phyloP scores from a whole-genome alignment of 2,797 vertebrate species.

The Syngnathus rostellatus region DNA sequence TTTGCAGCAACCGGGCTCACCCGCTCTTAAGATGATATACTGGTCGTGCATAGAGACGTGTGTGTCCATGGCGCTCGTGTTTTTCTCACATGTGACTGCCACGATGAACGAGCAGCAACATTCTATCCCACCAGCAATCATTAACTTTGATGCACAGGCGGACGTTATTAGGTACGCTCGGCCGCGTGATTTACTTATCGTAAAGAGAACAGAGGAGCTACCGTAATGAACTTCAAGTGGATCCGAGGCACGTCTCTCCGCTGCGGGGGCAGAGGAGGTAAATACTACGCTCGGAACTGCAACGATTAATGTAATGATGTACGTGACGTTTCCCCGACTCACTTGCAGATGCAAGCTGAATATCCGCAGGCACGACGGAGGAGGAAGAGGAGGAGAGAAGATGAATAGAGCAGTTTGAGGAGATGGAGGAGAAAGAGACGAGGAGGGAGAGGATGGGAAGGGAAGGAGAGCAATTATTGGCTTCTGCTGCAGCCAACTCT shows the following conservation, averaged over 20 bases:
- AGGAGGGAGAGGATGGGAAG: slow-evolving; percentile 12
- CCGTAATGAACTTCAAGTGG: slow-evolving; percentile 51
- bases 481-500: slow-evolving; percentile 31
- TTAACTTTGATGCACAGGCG: slow-evolving; percentile 58
- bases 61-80: slow-evolving; percentile 6
- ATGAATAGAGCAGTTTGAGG: slow-evolving; percentile 20
- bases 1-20: slow-evolving; percentile 47
- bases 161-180: slow-evolving; percentile 47
- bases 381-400: slow-evolving; percentile 22
- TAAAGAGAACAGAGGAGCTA: slow-evolving; percentile 49
- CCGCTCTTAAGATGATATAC: slow-evolving; percentile 42
- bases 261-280: slow-evolving; percentile 33
- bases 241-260: slow-evolving; percentile 45
- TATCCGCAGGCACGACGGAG: slow-evolving; percentile 21
- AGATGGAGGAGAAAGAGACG: slow-evolving; percentile 27
- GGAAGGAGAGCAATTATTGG: slow-evolving; percentile 27
- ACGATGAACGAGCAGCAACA: slow-evolving; percentile 42
- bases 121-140: slow-evolving; percentile 48
- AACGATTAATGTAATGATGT: slow-evolving; percentile 40
- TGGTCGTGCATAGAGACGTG: slow-evolving; percentile 6
- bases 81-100: slow-evolving; percentile 12
- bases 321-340: slow-evolving; percentile 32
- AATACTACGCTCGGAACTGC: slow-evolving; percentile 36
- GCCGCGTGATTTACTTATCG: slow-evolving; percentile 53
- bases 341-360: slow-evolving; percentile 21